Conservation (phyloP, 1,140 invertebrate genomes). For the Drosophila kohkoa region DNA sequence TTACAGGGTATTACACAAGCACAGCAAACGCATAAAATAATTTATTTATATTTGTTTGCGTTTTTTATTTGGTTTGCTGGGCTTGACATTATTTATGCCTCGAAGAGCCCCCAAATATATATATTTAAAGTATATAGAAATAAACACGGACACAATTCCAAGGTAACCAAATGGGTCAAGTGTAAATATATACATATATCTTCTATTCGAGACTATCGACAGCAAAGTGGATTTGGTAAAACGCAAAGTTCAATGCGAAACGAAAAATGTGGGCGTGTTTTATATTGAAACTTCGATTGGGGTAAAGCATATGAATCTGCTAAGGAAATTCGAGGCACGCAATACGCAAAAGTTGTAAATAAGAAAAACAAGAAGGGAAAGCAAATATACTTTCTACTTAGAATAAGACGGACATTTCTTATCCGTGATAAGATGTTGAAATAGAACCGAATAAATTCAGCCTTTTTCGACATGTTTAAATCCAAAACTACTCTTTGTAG, state of each 20-base stretch:
- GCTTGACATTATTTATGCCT: constrained; percentile 68
- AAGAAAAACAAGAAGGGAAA: background rate
- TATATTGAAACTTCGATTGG: background rate
- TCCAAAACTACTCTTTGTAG: too few species aligned
- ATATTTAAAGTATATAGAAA: background rate
- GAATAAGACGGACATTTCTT: background rate
- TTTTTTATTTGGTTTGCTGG: constrained; percentile 26
- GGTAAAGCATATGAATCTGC: background rate
- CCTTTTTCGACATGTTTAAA: too few species aligned
- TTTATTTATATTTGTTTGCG: constrained; percentile 43
- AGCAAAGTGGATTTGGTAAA: constrained; percentile 37
- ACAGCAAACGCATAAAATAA: constrained; percentile 28
- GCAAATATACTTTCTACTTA: background rate
- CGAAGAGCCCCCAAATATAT: constrained; percentile 5
- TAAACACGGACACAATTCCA: constrained; percentile 9
- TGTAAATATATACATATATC: constrained; percentile 45
- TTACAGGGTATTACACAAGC: constrained; percentile 22
- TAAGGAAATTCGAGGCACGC: constrained; percentile 12
- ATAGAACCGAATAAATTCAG: too few species aligned
- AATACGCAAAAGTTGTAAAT: constrained; percentile 28
- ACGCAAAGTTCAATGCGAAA: constrained; percentile 50
- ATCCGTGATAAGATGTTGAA: background rate
- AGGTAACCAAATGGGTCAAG: constrained; percentile 68
- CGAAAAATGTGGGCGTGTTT: constrained; percentile 32
- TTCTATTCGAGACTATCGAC: constrained; percentile 27